phyloP scores from a whole-genome alignment of 2,888 invertebrate genomes.

The Mythimna ferrago region DNA sequence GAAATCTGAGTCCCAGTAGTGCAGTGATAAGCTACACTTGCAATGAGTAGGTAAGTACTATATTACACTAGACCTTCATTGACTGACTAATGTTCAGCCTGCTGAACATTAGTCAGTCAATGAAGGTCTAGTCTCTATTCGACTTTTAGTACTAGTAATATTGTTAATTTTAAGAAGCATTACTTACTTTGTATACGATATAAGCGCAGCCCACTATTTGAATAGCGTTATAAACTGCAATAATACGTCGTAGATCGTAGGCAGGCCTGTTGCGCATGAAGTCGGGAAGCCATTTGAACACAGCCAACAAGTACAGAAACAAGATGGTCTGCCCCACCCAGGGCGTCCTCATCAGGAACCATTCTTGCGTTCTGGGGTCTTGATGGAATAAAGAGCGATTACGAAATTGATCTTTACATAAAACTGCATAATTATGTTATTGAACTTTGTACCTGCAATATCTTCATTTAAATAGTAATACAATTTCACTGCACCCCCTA shows the following conservation, averaged over 20 bases:
- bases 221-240: constrained; percentile 92
- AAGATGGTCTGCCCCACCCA: constrained; percentile 91
- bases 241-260: constrained; percentile 91
- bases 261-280: constrained; percentile 93
- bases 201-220: constrained; percentile 92
- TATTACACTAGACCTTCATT: too few relatives aligned
- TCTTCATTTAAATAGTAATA: constrained; percentile 85
- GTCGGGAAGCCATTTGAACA: constrained; percentile 92
- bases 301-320: constrained; percentile 92
- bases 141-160: constrained; percentile 82
- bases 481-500: constrained; percentile 77
- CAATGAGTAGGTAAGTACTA: too few relatives aligned
- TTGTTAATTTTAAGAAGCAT: constrained; percentile 79
- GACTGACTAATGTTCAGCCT: too few relatives aligned
- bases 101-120: constrained; percentile 79
- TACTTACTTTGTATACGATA: constrained; percentile 90
- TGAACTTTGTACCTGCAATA: constrained; percentile 76
- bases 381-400: constrained; percentile 49
- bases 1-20: too few relatives aligned
- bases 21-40: too few relatives aligned
- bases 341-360: constrained; percentile 93
- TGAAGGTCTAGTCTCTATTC: too few relatives aligned
- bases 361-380: constrained; percentile 92
- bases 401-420: neutral
- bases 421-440: neutral